Evolutionary conservation across 2,888 invertebrate genomes (phyloP), one percentile per base, ranked within the genome.

Genomic region (Xestia sexstrigata): DNA sequence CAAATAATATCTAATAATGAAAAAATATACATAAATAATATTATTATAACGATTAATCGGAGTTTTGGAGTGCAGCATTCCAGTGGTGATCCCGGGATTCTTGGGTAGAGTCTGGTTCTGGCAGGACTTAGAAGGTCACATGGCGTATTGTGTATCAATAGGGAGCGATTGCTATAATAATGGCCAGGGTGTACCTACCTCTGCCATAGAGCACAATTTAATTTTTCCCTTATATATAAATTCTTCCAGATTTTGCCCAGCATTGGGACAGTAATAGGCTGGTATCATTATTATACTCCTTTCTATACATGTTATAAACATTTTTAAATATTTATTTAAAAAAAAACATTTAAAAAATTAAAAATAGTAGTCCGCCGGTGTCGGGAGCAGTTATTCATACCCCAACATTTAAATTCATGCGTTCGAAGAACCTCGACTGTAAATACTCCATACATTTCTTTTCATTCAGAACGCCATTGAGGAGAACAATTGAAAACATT

Each of bases 401-500:
- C 35, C 6, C 35, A 35, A 5, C 35, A 35, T 35, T 35, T 35
- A 35, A 35, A 35, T 35, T 35, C 35, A 35, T 35, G 35, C 35
- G 35, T 35, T 35, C 35, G 35, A 35, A 35, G 35, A 35, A 35
- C 69, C 58, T 70, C 55, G 47, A 35, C 52, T 47, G 52, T 62
- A 47, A 42, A 11, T 55, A 70, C 79, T 67, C 52, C 39, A 72
- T 72, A 70, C n/a, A 58, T 72, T 72, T 23, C 62, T 63, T 63
- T 81, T 42, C 67, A 71, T 62, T 65, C 80, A 55, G 42, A 70
- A 75, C 55, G 63, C 60, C 52, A 82, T 81, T 85, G 81, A 81
- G 45, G 52, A 84, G 82, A 81, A 84, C 81, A 81, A 81, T 73
- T 73, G 84, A 52, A 69, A 79, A 81, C 73, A 84, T 70, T 80